Conservation (phyloP, 2,797 vertebrate species). For the Phoxinus dragarum region DNA sequence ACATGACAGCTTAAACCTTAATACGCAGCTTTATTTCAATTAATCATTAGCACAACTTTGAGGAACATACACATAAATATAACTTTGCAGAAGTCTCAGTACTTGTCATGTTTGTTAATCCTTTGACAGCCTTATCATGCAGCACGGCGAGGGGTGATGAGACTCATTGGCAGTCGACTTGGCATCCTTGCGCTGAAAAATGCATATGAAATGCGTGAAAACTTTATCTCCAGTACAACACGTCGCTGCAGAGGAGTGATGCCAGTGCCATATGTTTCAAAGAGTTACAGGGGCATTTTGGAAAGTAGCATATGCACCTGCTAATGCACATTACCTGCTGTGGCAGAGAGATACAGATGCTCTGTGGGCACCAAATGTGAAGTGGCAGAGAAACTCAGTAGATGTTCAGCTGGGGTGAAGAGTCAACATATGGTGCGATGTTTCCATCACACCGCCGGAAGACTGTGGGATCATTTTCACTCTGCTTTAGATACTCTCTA, state of each 20-base stretch:
- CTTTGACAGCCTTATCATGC: constrained; percentile 23
- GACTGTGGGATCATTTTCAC: constrained; percentile 23
- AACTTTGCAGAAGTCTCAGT: constrained; percentile 5
- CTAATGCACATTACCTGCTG: constrained; percentile 45
- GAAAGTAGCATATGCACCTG: constrained; percentile 43
- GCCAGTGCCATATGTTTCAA: constrained; percentile 57
- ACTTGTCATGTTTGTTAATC: constrained; percentile 34
- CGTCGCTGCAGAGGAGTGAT: constrained; percentile 29
- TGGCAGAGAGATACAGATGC: constrained; percentile 47
- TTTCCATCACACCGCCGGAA: constrained; percentile 28
- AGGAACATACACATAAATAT: background rate
- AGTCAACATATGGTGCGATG: constrained; percentile 60
- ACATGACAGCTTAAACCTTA: background rate
- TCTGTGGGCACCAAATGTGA: constrained; percentile 40
- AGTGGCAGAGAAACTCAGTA: constrained; percentile 19
- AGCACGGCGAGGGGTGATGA: constrained; percentile 23
- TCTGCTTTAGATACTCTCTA: background rate
- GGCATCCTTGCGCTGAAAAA: constrained; percentile 33
- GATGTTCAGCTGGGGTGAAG: constrained; percentile 44
- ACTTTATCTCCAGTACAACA: constrained; percentile 40
- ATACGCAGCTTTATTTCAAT: constrained; percentile 22
- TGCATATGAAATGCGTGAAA: constrained; percentile 22
- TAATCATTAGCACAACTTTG: constrained; percentile 15
- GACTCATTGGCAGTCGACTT: constrained; percentile 39
- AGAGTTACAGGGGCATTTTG: constrained; percentile 42